These are phyloP conservation scores for Rhynchomys soricoides DNA, from an alignment of 2,113 vertebrate species.

Conservation along the genomic window DNA sequence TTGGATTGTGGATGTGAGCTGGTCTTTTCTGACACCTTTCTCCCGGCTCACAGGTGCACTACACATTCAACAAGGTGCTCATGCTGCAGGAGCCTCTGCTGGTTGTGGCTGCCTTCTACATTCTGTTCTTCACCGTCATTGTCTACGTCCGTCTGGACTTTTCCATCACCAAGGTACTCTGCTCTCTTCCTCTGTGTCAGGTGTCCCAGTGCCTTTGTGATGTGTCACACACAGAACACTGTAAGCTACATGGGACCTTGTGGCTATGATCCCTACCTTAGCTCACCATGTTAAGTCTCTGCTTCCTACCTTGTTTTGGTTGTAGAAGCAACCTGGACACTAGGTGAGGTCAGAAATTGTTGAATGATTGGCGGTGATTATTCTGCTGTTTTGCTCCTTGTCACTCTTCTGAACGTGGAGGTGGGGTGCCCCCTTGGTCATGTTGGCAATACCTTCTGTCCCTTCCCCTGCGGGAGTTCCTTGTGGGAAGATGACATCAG, in stretches of 20 bases:
- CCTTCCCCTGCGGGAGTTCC: not conserved
- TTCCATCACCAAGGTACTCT: conserved; percentile 96
- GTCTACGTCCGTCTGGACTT: conserved; percentile 98
- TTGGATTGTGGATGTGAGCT: not conserved
- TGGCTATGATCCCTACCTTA: not conserved
- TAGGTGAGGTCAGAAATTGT: not conserved
- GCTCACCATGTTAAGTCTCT: rapidly evolving
- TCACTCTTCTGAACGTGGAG: not conserved
- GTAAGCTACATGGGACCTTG: not conserved
- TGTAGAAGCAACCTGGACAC: not conserved
- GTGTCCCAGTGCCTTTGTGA: not conserved
- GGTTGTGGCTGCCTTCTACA: conserved; percentile 97
- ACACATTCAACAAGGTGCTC: conserved; percentile 97
- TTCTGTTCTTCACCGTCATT: conserved; percentile 98
- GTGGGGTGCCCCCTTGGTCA: not conserved
- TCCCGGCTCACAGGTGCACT: conserved; percentile 90
- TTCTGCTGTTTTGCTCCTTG: not conserved
- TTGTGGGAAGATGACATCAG: not conserved
- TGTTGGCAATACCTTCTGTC: not conserved
- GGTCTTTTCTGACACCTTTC: not conserved
- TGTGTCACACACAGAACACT: not conserved
- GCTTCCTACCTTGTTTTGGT: not conserved
- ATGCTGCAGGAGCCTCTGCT: conserved; percentile 98
- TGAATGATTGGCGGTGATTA: not conserved
- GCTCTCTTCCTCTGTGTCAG: not conserved